Base-by-base conservation (phyloP, 2,888 invertebrate species). In the Altica lythri region DNA sequence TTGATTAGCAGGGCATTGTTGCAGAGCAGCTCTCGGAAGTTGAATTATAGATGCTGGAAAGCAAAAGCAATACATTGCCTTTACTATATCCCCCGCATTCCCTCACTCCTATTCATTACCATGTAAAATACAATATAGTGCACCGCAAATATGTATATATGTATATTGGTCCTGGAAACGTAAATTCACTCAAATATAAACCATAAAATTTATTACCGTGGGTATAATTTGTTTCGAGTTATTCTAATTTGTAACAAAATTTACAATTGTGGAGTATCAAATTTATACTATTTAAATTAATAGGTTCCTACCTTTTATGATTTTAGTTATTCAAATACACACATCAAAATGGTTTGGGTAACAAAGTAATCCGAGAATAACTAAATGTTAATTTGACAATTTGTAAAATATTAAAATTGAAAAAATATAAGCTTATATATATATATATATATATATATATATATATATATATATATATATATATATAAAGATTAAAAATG, bases 1-100 rank as follows among this genome's bases (percentile, higher is more conserved):
- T 61, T 63, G 60, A 63, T 63, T 61, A 60, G 57, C 52, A 44
- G 47, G 44, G 53, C 58, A 61, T 58, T 63, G 61, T 61, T 55
- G 55, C 52, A 55, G 49, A 52, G 48, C 35, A 35, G 14, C 29
- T 38, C 47, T 43, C 42, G 40, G 54, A 56, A 59, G 58, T 55
- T 60, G 60, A 60, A 50, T 62, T 58, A 62, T 62, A 55, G 47
- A 53, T 54, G 46, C 51, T 53, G 37, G 56, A 50, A 46, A 46
- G 35, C 35, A 25, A 46, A 55, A 50, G 53, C 58, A 54, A 57
- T 50, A 57, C 44, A 47, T 29, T 17, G 18, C 18, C 9, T 30
- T 10, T 18, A 10, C 13, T 16, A 34, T 14, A 37, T 34, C 38
- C 40, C 47, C 25, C 2, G 8, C 17, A 9, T 22, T 22, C 46